Evolutionary conservation across 2,797 vertebrate species (phyloP), one percentile per base, ranked within the genome.

Genomic region (Furcifer pardalis): DNA sequence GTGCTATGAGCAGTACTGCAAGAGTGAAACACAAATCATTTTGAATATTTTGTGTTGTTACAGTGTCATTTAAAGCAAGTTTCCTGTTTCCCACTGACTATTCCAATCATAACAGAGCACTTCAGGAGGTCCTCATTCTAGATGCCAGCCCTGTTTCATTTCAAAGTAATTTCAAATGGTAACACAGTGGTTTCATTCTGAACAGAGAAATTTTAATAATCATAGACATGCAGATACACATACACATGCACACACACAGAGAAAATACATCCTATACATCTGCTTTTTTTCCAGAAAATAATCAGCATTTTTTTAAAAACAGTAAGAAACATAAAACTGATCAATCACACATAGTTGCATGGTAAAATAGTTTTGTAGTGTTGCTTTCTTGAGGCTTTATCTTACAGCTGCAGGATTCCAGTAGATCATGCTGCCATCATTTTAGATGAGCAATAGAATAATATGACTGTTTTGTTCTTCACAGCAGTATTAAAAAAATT

Each of bases 271-370:
- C 69, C 73, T 88, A 89, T 93, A 91, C 86, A 87, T 91, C 82
- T 94, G 91, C 96, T 96, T 92, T 95, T 94, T 95, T 95, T 94
- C 94, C 27, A 3, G 63, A 63, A 60, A 65, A 79, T 96, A 97
- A 97, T 97, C 95, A 96, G 96, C 37, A n/a, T 30, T 97, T 93
- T 89, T 80, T 27, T 35, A 52, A 94, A 90, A 96, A 96, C 96
- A 96, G 96, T 97, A 96, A 95, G 96, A 97, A 97, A 97, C 96
- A 96, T 97, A 96, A 93, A 97, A 98, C 96, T 97, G 97, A 96
- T 96, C 97, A 96, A 97, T 97, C 96, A 97, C 96, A 97, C 97
- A 96, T 96, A 96, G 93, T 94, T 96, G 95, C 94, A 95, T 95
- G 95, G 97, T 96, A 96, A 97, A 97, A 97, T 95, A 97, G 79